These are phyloP conservation scores for Yponomeuta plumbellus DNA, from an alignment of 2,888 invertebrate species.

Conservation along the genomic window DNA sequence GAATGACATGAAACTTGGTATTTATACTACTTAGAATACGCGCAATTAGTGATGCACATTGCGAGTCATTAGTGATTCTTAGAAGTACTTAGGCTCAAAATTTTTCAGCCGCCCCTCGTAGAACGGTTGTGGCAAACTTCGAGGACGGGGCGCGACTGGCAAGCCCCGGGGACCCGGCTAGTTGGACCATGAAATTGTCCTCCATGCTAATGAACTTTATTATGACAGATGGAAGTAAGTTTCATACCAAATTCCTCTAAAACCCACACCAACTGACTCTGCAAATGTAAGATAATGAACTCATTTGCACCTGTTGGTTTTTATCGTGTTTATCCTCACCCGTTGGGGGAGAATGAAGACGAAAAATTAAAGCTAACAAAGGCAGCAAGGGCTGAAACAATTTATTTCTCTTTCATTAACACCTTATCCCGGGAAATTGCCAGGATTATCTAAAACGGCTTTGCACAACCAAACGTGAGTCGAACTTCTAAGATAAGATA, in stretches of 20 bases:
- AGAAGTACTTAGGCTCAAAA: no score
- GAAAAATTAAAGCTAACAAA: conserved; percentile 2
- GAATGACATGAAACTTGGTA: no score
- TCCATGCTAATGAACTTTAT: conserved; percentile 1
- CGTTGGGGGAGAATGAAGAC: background rate
- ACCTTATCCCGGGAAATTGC: conserved; percentile 3
- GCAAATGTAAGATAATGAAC: background rate
- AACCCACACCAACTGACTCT: background rate
- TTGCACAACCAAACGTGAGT: background rate
- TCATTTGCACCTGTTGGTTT: background rate
- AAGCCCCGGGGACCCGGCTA: background rate
- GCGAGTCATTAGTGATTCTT: no score
- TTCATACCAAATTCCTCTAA: background rate
- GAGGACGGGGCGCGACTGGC: background rate
- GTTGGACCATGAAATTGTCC: conserved; percentile 2
- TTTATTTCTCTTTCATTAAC: conserved; percentile 5
- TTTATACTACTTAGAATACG: no score
- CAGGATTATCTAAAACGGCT: background rate
- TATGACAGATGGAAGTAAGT: background rate
- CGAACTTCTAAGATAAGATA: no score
- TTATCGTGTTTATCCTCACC: background rate
- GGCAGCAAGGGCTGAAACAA: background rate
- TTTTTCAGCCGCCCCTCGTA: no score
- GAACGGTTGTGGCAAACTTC: background rate
- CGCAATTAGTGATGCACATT: no score